Evolutionary conservation across 2,797 vertebrate genomes (phyloP).

Genomic region (Dendrocincla tyrannina): DNA sequence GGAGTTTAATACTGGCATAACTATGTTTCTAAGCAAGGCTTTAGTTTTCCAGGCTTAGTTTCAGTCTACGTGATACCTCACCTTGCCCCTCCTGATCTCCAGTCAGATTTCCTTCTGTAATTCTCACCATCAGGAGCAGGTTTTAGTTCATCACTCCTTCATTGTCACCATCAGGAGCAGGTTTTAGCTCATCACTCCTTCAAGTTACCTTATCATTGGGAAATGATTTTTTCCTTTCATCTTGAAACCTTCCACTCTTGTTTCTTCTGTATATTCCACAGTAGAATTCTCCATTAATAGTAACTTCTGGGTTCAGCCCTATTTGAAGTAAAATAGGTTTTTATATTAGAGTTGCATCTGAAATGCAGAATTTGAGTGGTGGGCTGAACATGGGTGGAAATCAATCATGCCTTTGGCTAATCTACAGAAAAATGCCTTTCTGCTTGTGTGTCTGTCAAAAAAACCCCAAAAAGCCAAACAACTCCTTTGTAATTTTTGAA

Average conservation of each 20-base stretch:
- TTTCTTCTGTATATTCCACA: background rate
- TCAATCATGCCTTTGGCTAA: background rate
- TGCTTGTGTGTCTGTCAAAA: background rate
- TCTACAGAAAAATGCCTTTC: background rate
- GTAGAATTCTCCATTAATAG: background rate
- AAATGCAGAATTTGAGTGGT: background rate
- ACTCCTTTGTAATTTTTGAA: background rate
- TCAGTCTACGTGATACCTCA: background rate
- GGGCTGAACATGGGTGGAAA: background rate
- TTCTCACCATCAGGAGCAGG: background rate
- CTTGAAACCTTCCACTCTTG: background rate
- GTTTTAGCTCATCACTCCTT: background rate
- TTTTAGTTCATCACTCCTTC: background rate
- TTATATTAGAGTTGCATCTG: background rate
- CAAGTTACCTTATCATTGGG: background rate
- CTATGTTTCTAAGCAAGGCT: background rate
- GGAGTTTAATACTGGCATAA: background rate
- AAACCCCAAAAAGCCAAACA: rapidly evolving
- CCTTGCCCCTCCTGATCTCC: background rate
- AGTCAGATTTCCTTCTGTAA: background rate
- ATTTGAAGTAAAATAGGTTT: background rate
- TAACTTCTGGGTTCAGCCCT: background rate
- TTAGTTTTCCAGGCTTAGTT: background rate
- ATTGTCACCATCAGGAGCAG: background rate
- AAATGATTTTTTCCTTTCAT: background rate